These are phyloP conservation scores for Sinocyclocheilus anophthalmus DNA, from an alignment of 2,113 vertebrate genomes.

Conservation along the genomic window DNA sequence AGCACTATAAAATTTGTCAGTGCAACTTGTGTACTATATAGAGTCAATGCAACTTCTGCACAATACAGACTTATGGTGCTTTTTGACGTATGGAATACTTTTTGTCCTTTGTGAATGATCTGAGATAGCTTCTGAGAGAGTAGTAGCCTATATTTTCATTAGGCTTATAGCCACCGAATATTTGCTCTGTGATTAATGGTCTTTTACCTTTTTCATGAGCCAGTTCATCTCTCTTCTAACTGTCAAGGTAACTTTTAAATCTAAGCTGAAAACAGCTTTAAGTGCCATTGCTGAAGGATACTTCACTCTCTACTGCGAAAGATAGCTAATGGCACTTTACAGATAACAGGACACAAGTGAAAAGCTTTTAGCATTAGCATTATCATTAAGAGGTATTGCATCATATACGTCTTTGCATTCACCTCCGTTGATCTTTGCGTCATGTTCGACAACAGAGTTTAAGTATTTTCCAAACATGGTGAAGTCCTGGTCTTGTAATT, in stretches of 20 bases:
- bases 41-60: background rate
- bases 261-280: slow-evolving; percentile 37
- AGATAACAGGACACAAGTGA: slow-evolving; percentile 41
- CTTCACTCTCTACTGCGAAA: slow-evolving; percentile 31
- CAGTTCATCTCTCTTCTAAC: slow-evolving; percentile 33
- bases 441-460: background rate
- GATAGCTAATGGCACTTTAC: slow-evolving; percentile 41
- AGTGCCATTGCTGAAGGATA: slow-evolving; percentile 43
- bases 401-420: background rate
- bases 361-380: slow-evolving; percentile 53
- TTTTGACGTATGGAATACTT: background rate
- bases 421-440: background rate
- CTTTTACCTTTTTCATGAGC: background rate
- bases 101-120: background rate
- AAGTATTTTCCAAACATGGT: background rate
- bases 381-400: slow-evolving; percentile 29
- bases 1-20: background rate
- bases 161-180: background rate
- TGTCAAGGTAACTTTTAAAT: slow-evolving; percentile 47
- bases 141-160: slow-evolving; percentile 10
- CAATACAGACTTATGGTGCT: background rate
- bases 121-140: background rate
- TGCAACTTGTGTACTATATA: background rate
- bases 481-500: background rate
- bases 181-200: background rate